Conservation (phyloP, 2,113 vertebrate genomes). For the Micronycteris hirsuta region DNA sequence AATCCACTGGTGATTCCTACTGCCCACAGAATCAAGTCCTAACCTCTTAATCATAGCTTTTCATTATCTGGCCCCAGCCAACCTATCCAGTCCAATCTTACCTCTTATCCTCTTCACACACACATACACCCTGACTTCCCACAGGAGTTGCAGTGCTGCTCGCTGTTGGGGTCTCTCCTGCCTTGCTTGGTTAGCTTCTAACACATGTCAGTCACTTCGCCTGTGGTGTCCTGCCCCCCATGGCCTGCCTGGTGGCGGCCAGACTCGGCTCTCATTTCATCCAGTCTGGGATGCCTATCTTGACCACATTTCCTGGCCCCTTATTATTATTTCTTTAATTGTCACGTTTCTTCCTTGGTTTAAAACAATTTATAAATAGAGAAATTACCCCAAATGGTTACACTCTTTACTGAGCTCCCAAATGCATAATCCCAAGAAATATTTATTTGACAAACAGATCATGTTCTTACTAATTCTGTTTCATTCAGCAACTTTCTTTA, state of each 20-base stretch:
- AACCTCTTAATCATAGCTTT: slow-evolving; percentile 46
- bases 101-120: not conserved
- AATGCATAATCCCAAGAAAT: not conserved
- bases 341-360: slow-evolving; percentile 28
- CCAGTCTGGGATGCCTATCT: not conserved
- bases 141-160: not conserved
- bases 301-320: not conserved
- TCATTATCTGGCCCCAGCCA: slow-evolving; percentile 32
- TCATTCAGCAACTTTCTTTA: slow-evolving; percentile 1
- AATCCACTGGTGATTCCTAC: not conserved
- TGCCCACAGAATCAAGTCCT: slow-evolving; percentile 16
- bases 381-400: not conserved
- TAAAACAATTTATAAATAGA: not conserved
- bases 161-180: not conserved
- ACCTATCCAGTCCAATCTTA: slow-evolving; percentile 22
- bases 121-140: slow-evolving; percentile 32
- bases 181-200: not conserved
- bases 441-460: not conserved
- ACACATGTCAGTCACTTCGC: not conserved
- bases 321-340: not conserved
- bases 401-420: not conserved
- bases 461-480: slow-evolving; percentile 11
- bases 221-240: not conserved
- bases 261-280: not conserved
- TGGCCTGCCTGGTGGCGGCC: not conserved